Percentiles rank a stretch among this genome's conserved stretches.
Evolutionary conservation across 2,797 vertebrate genomes (phyloP).

Genomic region (Peromyscus attwateri): DNA sequence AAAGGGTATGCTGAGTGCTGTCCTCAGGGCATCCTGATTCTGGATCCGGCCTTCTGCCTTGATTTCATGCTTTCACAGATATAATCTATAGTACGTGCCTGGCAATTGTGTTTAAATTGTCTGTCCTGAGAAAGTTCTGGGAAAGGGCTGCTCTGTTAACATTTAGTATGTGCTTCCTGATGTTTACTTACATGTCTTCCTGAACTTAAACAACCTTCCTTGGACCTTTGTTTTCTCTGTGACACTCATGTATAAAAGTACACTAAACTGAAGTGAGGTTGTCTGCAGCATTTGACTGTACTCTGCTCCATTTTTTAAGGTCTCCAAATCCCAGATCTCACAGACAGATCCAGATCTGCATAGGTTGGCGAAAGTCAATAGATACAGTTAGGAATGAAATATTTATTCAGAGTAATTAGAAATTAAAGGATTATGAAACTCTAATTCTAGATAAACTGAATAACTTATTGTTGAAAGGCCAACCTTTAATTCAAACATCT

Average conservation of each 20-base stretch:
- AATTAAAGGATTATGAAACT: background rate
- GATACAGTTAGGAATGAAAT: background rate
- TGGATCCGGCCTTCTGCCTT: background rate
- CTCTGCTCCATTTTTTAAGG: background rate
- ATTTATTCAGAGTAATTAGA: constrained; percentile 40
- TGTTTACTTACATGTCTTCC: background rate
- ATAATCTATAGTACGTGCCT: background rate
- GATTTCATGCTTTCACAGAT: background rate
- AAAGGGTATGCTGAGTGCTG: background rate
- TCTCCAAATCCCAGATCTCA: background rate
- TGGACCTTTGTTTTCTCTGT: background rate
- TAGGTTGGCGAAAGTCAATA: background rate
- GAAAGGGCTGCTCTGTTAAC: background rate
- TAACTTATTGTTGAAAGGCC: constrained; percentile 30
- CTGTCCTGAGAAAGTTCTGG: background rate
- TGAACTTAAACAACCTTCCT: background rate
- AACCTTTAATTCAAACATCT: constrained; percentile 30
- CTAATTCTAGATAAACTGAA: constrained; percentile 18
- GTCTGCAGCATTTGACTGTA: background rate
- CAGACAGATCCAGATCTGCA: background rate
- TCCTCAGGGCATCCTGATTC: background rate
- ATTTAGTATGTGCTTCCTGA: background rate
- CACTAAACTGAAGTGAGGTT: background rate
- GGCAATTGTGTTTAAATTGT: background rate
- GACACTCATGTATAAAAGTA: background rate